Percentiles rank a stretch among this genome's conserved stretches.
Conservation (phyloP, 1,140 invertebrate genomes). For the Arion vulgaris region DNA sequence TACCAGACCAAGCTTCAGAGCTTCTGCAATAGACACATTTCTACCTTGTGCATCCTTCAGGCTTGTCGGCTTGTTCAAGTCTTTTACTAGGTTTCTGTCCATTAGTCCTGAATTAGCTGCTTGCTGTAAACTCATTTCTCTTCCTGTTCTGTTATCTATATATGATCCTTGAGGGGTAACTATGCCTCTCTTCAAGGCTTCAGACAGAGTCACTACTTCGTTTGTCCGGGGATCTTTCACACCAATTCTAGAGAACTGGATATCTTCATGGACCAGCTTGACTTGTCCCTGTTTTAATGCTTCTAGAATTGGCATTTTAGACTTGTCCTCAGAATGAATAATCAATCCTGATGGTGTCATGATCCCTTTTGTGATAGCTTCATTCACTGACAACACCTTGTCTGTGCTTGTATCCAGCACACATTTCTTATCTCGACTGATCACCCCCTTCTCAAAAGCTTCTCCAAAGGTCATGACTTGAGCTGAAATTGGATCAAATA, state of each 20-base stretch:
- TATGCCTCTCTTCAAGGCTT: constrained; percentile 85
- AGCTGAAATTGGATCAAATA: constrained; percentile 85
- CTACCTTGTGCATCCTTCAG: constrained; percentile 71
- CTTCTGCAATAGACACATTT: constrained; percentile 78
- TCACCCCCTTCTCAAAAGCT: constrained; percentile 86
- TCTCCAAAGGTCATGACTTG: constrained; percentile 85
- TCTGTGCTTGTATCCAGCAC: constrained; percentile 83
- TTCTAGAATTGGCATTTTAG: constrained; percentile 83
- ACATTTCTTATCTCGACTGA: constrained; percentile 90
- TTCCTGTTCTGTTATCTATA: constrained; percentile 82
- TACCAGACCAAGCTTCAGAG: constrained; percentile 85
- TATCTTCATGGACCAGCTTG: constrained; percentile 88
- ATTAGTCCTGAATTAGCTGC: constrained; percentile 72
- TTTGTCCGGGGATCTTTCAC: constrained; percentile 87
- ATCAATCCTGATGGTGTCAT: constrained; percentile 79
- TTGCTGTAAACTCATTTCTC: constrained; percentile 81
- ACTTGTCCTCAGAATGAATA: constrained; percentile 49
- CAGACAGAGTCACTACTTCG: constrained; percentile 89
- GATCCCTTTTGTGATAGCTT: constrained; percentile 84
- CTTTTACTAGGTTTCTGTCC: constrained; percentile 62
- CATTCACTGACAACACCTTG: constrained; percentile 85
- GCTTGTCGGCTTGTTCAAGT: constrained; percentile 60
- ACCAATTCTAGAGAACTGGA: constrained; percentile 92
- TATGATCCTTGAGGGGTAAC: constrained; percentile 84
- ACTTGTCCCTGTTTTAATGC: constrained; percentile 89